Percentiles rank a stretch among this genome's conserved stretches.
Evolutionary conservation across 2,888 invertebrate species (phyloP).

Genomic region (Cosmorhoe ocellata): DNA sequence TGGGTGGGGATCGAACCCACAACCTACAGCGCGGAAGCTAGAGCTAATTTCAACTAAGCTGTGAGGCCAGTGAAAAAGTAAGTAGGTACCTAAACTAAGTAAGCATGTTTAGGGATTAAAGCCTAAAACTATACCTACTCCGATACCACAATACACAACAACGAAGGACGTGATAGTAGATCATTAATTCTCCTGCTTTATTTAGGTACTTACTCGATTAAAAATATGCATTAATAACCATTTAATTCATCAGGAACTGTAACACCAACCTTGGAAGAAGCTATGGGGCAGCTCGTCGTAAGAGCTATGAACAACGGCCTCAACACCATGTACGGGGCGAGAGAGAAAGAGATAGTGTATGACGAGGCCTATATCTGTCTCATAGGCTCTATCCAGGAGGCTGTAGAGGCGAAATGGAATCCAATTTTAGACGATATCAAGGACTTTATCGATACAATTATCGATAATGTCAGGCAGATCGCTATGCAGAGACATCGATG

Average conservation of each 20-base stretch:
- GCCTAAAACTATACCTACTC: too few species aligned
- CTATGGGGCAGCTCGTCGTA: neutral
- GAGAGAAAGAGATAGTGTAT: constrained; percentile 2
- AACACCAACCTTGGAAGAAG: constrained; percentile 4
- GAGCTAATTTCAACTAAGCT: too few species aligned
- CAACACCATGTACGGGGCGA: constrained; percentile 5
- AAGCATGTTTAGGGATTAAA: too few species aligned
- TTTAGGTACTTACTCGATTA: too few species aligned
- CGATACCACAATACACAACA: too few species aligned
- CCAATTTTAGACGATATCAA: constrained; percentile 4
- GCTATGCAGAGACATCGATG: constrained; percentile 5
- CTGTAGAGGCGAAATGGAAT: constrained; percentile 13
- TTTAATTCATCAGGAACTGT: neutral
- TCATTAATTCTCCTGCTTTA: too few species aligned
- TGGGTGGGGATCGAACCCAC: too few species aligned
- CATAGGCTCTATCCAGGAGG: neutral
- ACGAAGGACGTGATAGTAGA: too few species aligned
- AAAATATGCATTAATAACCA: too few species aligned
- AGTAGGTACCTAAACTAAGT: too few species aligned
- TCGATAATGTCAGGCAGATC: neutral
- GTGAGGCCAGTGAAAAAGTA: too few species aligned
- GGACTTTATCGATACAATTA: neutral
- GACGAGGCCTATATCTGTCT: constrained; percentile 13
- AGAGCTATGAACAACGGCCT: constrained; percentile 4
- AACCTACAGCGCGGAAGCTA: too few species aligned